These are phyloP conservation scores for Aphidoletes aphidimyza DNA, from an alignment of 2,888 invertebrate genomes.

Conservation along the genomic window DNA sequence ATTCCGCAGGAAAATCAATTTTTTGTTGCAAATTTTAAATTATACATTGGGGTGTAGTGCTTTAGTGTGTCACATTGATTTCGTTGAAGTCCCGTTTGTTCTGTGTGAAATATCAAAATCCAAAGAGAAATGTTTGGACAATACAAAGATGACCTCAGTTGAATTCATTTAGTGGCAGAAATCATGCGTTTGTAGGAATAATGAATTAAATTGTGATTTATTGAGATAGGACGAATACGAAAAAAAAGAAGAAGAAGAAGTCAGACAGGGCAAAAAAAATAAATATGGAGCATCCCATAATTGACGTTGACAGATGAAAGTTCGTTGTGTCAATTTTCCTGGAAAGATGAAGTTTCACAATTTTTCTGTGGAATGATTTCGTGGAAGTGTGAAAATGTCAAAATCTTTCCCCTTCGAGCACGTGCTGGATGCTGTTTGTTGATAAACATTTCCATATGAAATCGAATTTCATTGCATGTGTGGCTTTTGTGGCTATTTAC, in stretches of 20 bases:
- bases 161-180: background rate
- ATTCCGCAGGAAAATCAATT: too few species aligned
- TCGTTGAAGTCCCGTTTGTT: too few species aligned
- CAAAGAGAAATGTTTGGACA: too few species aligned
- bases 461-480: background rate
- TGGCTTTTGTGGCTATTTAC: background rate
- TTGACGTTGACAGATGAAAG: background rate
- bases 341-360: background rate
- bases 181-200: background rate
- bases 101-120: background rate
- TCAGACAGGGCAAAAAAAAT: slow-evolving; percentile 5
- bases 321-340: background rate
- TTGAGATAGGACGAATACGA: background rate
- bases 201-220: background rate
- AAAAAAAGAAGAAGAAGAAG: slow-evolving; percentile 47
- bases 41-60: too few species aligned
- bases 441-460: slow-evolving; percentile 2
- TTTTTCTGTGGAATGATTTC: background rate
- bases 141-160: background rate
- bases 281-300: slow-evolving; percentile 42
- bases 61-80: too few species aligned
- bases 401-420: background rate
- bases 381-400: background rate
- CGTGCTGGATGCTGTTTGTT: slow-evolving; percentile 31
- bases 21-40: too few species aligned